These are phyloP conservation scores for Pelobates cultripes DNA, from an alignment of 2,797 vertebrate species.

Conservation along the genomic window DNA sequence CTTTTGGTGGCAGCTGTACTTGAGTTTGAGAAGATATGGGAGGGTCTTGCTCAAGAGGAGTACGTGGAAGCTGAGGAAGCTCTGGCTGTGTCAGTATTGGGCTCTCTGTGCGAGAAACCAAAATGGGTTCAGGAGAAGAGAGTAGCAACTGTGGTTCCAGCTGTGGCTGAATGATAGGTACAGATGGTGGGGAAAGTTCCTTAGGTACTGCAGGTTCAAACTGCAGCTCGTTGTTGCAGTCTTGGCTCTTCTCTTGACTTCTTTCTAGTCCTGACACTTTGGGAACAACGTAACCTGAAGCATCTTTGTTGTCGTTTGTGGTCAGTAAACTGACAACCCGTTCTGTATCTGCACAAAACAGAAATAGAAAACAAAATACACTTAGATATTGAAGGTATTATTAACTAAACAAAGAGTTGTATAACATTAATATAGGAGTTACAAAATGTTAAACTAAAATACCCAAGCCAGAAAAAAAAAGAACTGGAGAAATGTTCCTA, in stretches of 20 bases:
- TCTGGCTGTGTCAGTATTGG: slow-evolving; percentile 59
- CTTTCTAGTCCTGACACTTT: slow-evolving; percentile 97
- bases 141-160: slow-evolving; percentile 63
- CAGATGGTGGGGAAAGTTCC: slow-evolving; percentile 70
- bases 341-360: slow-evolving; percentile 80
- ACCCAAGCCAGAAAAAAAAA: no score
- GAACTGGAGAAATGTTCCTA: no score
- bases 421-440: no score
- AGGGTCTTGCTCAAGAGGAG: slow-evolving; percentile 55
- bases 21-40: slow-evolving; percentile 68
- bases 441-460: no score
- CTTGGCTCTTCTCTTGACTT: slow-evolving; percentile 95
- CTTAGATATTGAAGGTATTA: not conserved
- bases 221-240: slow-evolving; percentile 80
- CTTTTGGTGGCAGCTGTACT: slow-evolving; percentile 66
- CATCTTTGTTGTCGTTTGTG: slow-evolving; percentile 87
- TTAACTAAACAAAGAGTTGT: no score
- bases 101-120: slow-evolving; percentile 57
- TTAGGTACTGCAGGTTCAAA: slow-evolving; percentile 76
- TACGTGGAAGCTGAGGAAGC: slow-evolving; percentile 69
- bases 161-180: slow-evolving; percentile 63
- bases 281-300: slow-evolving; percentile 80
- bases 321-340: slow-evolving; percentile 78
- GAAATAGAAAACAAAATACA: slow-evolving; percentile 40
- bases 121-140: slow-evolving; percentile 64